phyloP scores from a whole-genome alignment of 2,888 invertebrate species.

The Branchellion lobata region DNA sequence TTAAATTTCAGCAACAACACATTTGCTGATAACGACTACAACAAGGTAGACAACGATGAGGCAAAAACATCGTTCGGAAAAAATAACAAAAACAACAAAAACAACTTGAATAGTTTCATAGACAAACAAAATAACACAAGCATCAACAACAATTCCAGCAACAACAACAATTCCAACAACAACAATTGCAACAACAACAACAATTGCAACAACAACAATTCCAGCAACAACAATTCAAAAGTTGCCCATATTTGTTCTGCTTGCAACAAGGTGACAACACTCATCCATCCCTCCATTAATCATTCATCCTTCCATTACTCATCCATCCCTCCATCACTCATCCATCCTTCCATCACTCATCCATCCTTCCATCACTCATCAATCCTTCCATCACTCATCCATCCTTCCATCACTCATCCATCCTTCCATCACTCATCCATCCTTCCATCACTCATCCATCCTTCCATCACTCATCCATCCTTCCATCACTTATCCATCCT shows the following conservation, averaged over 20 bases:
- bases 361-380: no score
- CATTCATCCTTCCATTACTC: no score
- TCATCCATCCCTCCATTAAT: background rate
- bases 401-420: no score
- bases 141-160: constrained; percentile 17
- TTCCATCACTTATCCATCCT: no score
- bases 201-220: background rate
- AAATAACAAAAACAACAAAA: background rate
- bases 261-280: background rate
- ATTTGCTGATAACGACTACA: background rate
- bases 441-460: no score
- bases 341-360: no score
- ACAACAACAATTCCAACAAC: background rate
- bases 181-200: background rate
- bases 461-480: no score
- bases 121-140: background rate
- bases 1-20: constrained; percentile 3
- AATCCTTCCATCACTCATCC: no score
- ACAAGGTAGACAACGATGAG: background rate
- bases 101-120: background rate
- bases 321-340: no score
- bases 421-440: no score
- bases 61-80: background rate
- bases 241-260: background rate
- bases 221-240: background rate